A percentile compares a stretch with the other conserved stretches of the same genome.
These are phyloP conservation scores for Clavelina lepadiformis DNA, from an alignment of 23 tunicate genomes.

Conservation along the genomic window DNA sequence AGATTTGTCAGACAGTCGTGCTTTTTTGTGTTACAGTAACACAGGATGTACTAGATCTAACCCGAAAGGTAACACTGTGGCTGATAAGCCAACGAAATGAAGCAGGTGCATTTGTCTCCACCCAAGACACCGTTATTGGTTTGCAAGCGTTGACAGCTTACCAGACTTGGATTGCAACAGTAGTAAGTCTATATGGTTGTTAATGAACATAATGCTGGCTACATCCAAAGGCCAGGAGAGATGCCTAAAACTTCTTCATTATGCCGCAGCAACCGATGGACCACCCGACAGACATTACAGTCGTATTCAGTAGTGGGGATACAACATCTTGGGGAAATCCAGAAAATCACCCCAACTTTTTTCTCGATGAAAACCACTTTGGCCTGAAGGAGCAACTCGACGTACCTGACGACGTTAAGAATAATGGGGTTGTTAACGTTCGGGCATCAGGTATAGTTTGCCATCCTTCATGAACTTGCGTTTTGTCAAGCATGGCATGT, in stretches of 20 bases:
- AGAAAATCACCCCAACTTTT: too few species aligned
- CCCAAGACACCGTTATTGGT: constrained; percentile 63
- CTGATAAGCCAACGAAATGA: constrained; percentile 49
- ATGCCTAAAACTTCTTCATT: too few species aligned
- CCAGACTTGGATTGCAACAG: constrained; percentile 26
- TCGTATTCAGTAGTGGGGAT: not conserved
- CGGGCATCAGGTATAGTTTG: not conserved
- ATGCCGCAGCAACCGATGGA: too few species aligned
- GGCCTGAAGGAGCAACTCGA: not conserved
- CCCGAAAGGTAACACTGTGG: constrained; percentile 54
- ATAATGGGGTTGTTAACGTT: not conserved
- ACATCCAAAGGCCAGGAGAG: too few species aligned
- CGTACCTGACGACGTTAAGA: not conserved
- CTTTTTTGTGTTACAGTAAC: constrained; percentile 3
- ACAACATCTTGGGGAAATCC: not conserved
- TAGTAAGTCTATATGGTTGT: constrained; percentile 35
- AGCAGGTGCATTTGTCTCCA: constrained; percentile 45
- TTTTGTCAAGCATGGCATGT: not conserved
- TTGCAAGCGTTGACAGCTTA: constrained; percentile 55
- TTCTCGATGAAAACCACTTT: constrained; percentile 3
- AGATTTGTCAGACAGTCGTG: too few species aligned
- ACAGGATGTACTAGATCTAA: constrained; percentile 18
- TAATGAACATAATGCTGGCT: too few species aligned
- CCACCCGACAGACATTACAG: not conserved
- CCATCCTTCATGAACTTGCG: not conserved